Evolutionary conservation across 2,113 vertebrate species (phyloP).

Genomic region (Mus spicilegus): DNA sequence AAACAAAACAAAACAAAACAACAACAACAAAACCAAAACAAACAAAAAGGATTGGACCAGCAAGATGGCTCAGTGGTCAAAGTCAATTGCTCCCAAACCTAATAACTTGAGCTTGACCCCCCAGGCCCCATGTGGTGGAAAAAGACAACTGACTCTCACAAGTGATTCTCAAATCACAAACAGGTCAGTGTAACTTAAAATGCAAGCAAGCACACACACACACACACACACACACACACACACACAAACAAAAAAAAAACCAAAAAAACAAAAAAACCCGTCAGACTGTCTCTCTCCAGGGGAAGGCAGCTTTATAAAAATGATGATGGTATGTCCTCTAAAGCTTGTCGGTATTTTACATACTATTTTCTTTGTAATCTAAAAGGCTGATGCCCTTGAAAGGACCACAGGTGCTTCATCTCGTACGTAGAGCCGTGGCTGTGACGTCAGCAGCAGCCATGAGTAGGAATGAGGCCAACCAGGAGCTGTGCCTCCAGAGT

Average conservation of each 20-base stretch:
- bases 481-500: neutral
- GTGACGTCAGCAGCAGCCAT: neutral
- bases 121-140: neutral
- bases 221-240: too few species aligned
- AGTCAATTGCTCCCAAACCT: neutral
- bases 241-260: too few species aligned
- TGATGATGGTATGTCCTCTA: neutral
- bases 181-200: neutral
- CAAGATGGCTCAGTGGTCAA: neutral
- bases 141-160: neutral
- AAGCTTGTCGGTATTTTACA: neutral
- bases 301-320: neutral
- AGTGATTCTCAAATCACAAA: neutral
- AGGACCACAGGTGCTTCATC: neutral
- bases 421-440: neutral
- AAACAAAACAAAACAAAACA: neutral
- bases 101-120: neutral
- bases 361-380: neutral
- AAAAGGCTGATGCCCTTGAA: neutral
- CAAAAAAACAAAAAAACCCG: neutral
- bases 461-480: neutral
- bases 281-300: neutral
- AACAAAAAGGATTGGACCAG: too few species aligned
- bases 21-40: neutral
- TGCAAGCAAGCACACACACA: neutral